Evolutionary conservation across 2,888 invertebrate genomes (phyloP), one percentile per base, ranked within the genome.

Genomic region (Homarus gammarus): DNA sequence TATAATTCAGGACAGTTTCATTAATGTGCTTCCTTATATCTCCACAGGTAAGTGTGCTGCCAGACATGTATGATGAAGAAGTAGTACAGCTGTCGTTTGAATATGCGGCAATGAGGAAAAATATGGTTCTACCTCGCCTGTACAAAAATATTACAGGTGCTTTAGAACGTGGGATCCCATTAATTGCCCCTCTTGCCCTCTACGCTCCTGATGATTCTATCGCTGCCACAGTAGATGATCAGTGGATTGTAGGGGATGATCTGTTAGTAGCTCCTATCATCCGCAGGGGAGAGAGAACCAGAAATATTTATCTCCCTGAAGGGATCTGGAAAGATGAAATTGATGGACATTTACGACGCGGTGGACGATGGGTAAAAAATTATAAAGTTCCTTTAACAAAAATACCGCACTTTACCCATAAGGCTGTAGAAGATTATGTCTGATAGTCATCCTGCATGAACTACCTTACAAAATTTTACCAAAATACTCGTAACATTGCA

Each of bases 351-450:
- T 95, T 97, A 70, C 95, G 97, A 56, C 97, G 98, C 93, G 98
- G 98, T 0, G 97, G 96, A 92, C 95, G 98, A 91, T 98, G 98
- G 98, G 96, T 98, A 93, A 97, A 98, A 93, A 96, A 96, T 93
- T 98, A 98, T 94, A 95, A 95, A 92, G 97, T 97, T 36, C 85
- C 86, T 22, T 49, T 90, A n/a, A 78, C 82, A 10, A 86, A 90
- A 81, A 84, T 87, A 36, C 88, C 91, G 1, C 64, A 85, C 36
- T 91, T 91, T 64, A 78, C 75, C 3, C 68, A 68, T 5, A 78
- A 77, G 15, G 27, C 75, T 12, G 15, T 87, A n/a, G 64, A 87
- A 15, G 64, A 68, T 15, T 2, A 64, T 44, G 27, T n/a, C 36
- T 8, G 33, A 15, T 49, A 79, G n/a, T 27, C 38, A 40, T 75